Base-by-base conservation (phyloP, 2,113 vertebrate genomes). In the Colaptes auratus region DNA sequence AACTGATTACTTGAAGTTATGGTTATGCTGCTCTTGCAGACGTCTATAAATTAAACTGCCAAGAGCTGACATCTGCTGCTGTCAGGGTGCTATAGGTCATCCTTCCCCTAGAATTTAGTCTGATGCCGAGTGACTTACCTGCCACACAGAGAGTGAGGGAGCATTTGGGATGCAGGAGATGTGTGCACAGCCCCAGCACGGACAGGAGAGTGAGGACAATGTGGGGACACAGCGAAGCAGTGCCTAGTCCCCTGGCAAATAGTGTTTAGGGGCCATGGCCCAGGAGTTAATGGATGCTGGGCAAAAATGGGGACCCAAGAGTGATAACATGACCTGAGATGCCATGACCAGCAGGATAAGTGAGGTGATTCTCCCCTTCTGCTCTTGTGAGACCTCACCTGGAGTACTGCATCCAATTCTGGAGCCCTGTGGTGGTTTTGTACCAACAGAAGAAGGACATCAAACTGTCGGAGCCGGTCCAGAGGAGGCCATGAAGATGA, bases 61-160 rank as follows among this genome's bases (percentile, higher is more conserved):
- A 90, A 2, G 75, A 36, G 90, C 25, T 88, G 90, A 75, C 95
- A 92, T 91, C 93, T 96, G 93, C 96, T 75, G 35, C 74, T 95
- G 94, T 70, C 93, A 88, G 35, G 2, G 71, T 42, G 72, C 92
- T 70, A 1, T 82, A 88, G 93, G 92, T 95, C 90, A 90, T 74
- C 82, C 53, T 86, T 87, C 69, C 75, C 10, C 0, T 9, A 28
- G 87, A 56, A 44, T 44, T 85, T 18, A 86, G 33, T 9, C 52
- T 65, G 74, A 60, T 86, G 73, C 73, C 1, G 69, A 81, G 86
- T 55, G 36, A 44, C 48, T 78, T 53, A 84, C 56, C 77, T 64
- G 83, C 69, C 35, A 44, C 2, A 4, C 20, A 72, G 27, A 39
- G 2, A 23, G 30, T 3, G n/a, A 60, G 61, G 65, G 77, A 74